These are phyloP conservation scores for Carabus problematicus DNA, from an alignment of 2,888 invertebrate species.

Conservation along the genomic window DNA sequence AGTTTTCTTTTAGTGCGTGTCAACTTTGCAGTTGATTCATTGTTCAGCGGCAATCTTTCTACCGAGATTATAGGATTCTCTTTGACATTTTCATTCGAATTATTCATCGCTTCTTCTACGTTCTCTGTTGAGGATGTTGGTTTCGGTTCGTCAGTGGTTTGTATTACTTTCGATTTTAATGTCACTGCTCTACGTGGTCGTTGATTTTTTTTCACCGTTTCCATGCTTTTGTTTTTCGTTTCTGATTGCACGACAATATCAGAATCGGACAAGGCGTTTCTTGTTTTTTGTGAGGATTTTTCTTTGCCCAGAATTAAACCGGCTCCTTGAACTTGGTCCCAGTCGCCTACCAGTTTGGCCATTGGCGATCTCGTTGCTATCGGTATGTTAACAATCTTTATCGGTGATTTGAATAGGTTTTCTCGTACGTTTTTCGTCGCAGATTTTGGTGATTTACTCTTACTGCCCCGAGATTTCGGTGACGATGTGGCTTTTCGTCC, in stretches of 20 bases:
- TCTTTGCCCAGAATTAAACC: slow-evolving; percentile 26
- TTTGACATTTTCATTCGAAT: no score
- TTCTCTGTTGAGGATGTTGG: no score
- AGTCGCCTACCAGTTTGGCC: slow-evolving; percentile 36
- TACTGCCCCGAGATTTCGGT: slow-evolving; percentile 43
- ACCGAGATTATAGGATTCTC: no score
- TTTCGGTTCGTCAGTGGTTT: no score
- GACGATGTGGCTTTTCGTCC: slow-evolving; percentile 28
- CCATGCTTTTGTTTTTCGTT: slow-evolving; percentile 9
- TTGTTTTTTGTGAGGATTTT: neutral
- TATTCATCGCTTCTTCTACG: no score
- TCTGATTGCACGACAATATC: neutral
- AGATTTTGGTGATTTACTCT: slow-evolving; percentile 14
- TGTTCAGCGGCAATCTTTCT: no score
- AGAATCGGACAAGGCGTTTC: neutral
- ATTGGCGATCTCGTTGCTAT: slow-evolving; percentile 40
- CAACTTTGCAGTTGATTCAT: neutral
- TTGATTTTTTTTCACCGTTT: slow-evolving; percentile 14
- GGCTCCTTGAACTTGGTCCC: slow-evolving; percentile 37
- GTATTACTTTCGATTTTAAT: neutral
- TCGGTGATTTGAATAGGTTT: slow-evolving; percentile 38
- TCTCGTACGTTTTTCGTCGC: slow-evolving; percentile 17
- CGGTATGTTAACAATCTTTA: slow-evolving; percentile 19
- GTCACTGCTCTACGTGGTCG: neutral
- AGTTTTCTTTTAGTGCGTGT: neutral